Percentiles rank a stretch among this genome's conserved stretches.
Conservation (phyloP, 2,113 vertebrate genomes). For the Ictalurus furcatus region DNA sequence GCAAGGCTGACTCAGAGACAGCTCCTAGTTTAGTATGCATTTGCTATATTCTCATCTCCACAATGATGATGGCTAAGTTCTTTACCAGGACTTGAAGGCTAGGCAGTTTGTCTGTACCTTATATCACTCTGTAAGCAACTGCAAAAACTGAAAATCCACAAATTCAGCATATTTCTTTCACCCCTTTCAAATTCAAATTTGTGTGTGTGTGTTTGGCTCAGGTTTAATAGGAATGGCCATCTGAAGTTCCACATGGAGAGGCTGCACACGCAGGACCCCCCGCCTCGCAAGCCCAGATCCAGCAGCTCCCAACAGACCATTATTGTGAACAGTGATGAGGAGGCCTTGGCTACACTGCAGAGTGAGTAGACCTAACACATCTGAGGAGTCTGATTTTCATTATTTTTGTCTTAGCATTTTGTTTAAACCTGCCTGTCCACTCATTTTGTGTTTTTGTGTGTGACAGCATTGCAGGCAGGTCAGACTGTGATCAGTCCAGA, state of each 20-base stretch:
- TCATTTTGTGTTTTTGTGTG: slow-evolving; percentile 24
- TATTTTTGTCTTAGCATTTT: not conserved
- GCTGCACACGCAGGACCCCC: slow-evolving; percentile 82
- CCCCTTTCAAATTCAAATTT: not conserved
- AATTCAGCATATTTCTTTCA: not conserved
- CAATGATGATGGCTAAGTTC: not conserved
- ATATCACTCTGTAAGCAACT: not conserved
- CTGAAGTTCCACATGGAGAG: slow-evolving; percentile 97
- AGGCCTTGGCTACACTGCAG: slow-evolving; percentile 86
- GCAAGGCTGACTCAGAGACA: not conserved
- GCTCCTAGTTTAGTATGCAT: not conserved
- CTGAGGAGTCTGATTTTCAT: not conserved
- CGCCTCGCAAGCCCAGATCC: slow-evolving; percentile 65
- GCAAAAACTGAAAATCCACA: not conserved
- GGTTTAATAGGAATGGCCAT: slow-evolving; percentile 96
- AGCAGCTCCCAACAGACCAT: slow-evolving; percentile 80
- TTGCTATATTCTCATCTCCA: not conserved
- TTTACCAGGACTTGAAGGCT: not conserved
- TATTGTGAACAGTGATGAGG: slow-evolving; percentile 88
- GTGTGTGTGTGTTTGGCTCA: slow-evolving; percentile 52
- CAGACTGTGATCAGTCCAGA: slow-evolving; percentile 82
- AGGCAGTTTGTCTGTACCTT: not conserved
- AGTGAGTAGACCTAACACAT: slow-evolving; percentile 64
- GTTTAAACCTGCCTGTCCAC: not conserved
- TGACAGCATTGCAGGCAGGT: slow-evolving; percentile 80